These are phyloP conservation scores for Hedychridium roseum DNA, from an alignment of 2,888 invertebrate genomes.

Conservation along the genomic window DNA sequence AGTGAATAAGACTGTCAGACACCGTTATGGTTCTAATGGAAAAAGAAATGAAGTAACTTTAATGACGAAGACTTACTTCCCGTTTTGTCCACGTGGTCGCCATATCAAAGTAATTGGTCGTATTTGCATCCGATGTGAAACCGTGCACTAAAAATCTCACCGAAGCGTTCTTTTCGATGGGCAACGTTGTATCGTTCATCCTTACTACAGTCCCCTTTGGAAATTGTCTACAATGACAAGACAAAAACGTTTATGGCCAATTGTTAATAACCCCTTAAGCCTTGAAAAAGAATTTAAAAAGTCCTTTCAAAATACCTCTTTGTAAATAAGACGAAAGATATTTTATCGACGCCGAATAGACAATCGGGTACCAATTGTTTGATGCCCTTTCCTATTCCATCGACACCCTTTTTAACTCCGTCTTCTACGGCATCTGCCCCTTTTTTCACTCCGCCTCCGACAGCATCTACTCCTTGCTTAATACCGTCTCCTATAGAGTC, in stretches of 20 bases:
- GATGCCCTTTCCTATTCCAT: no score
- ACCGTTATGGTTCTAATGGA: background rate
- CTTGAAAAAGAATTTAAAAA: background rate
- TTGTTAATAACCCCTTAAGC: background rate
- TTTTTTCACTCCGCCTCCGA: no score
- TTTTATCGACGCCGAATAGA: constrained; percentile 8
- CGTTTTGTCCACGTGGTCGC: background rate
- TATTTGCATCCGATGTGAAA: constrained; percentile 17
- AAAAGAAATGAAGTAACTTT: background rate
- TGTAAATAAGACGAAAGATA: constrained; percentile 7
- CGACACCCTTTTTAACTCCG: no score
- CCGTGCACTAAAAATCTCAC: constrained; percentile 13
- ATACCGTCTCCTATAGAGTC: no score
- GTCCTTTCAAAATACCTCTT: constrained; percentile 3
- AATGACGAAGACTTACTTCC: background rate
- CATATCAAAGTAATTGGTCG: constrained; percentile 1
- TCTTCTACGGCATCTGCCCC: no score
- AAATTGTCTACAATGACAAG: background rate
- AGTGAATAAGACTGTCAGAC: background rate
- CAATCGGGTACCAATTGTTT: constrained; percentile 17
- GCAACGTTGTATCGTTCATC: background rate
- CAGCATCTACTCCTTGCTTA: no score
- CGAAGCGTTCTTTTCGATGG: background rate
- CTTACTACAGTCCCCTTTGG: background rate
- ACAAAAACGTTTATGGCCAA: background rate